Percentiles rank a stretch among this genome's conserved stretches.
Evolutionary conservation across 2,797 vertebrate species (phyloP).

Genomic region (Hapalemur alaotrensis): DNA sequence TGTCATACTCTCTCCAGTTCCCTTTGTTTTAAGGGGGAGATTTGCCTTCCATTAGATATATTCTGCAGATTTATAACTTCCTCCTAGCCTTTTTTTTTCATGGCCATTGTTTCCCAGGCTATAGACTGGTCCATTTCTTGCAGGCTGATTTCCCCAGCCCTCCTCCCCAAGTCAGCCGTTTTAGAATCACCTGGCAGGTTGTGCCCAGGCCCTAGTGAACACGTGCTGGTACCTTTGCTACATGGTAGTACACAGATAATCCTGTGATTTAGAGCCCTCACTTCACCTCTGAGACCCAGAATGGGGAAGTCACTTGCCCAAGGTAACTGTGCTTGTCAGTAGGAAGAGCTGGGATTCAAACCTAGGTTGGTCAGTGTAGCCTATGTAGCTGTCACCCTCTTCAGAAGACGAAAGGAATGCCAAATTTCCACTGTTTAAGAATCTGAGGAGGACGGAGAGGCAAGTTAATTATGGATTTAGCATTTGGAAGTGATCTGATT

Average conservation of each 20-base stretch:
- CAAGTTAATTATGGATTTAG: neutral
- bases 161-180: neutral
- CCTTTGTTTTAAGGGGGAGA: neutral
- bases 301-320: neutral
- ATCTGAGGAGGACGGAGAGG: neutral
- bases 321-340: neutral
- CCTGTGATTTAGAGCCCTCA: neutral
- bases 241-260: neutral
- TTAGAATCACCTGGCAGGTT: neutral
- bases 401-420: neutral
- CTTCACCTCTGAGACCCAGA: neutral
- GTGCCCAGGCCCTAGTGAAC: neutral
- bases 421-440: neutral
- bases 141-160: neutral
- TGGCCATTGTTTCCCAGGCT: neutral
- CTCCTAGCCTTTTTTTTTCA: neutral
- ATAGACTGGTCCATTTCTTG: neutral
- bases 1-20: neutral
- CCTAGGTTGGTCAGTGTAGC: neutral
- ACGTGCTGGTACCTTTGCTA: neutral
- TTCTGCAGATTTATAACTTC: neutral
- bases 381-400: neutral
- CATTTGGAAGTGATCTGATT: neutral
- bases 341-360: neutral
- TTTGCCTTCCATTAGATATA: neutral